These are phyloP conservation scores for Puntigrus tetrazona DNA, from an alignment of 2,113 vertebrate species.

Conservation along the genomic window DNA sequence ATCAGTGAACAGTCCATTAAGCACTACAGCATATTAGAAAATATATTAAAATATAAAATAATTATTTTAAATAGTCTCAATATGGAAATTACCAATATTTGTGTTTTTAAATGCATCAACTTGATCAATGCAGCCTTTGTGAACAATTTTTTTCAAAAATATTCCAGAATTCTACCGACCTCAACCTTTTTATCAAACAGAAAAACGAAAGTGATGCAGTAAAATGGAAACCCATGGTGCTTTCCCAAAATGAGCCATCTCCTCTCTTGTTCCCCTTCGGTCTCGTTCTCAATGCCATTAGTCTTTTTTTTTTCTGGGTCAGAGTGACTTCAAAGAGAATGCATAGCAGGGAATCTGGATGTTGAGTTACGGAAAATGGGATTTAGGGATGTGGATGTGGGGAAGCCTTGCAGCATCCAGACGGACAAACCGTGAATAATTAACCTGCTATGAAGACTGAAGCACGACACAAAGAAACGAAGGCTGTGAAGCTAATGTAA, in stretches of 20 bases:
- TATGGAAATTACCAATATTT: not conserved
- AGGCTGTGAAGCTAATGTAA: not conserved
- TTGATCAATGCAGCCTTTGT: not conserved
- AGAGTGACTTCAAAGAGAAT: constrained; percentile 72
- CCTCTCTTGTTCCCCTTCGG: not conserved
- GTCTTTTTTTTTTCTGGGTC: constrained; percentile 56
- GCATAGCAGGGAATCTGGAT: constrained; percentile 16
- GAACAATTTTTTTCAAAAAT: not conserved
- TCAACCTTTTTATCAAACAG: not conserved
- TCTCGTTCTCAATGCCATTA: constrained; percentile 36
- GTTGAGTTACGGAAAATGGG: constrained; percentile 61
- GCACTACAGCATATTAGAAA: too few species aligned
- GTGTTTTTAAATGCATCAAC: not conserved
- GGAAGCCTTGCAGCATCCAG: constrained; percentile 61
- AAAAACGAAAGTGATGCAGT: not conserved
- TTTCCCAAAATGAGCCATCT: not conserved
- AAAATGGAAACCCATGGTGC: not conserved
- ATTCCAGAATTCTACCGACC: not conserved
- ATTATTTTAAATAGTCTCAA: not conserved
- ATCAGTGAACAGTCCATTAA: too few species aligned
- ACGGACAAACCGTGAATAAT: constrained; percentile 63
- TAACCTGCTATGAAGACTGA: constrained; percentile 56
- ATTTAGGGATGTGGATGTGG: constrained; percentile 60
- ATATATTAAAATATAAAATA: not conserved
- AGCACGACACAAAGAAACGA: not conserved